A percentile compares a stretch with the other conserved stretches of the same genome.
These are phyloP conservation scores for Leptopilina drosophilae DNA, from an alignment of 2,888 invertebrate species.

Conservation along the genomic window DNA sequence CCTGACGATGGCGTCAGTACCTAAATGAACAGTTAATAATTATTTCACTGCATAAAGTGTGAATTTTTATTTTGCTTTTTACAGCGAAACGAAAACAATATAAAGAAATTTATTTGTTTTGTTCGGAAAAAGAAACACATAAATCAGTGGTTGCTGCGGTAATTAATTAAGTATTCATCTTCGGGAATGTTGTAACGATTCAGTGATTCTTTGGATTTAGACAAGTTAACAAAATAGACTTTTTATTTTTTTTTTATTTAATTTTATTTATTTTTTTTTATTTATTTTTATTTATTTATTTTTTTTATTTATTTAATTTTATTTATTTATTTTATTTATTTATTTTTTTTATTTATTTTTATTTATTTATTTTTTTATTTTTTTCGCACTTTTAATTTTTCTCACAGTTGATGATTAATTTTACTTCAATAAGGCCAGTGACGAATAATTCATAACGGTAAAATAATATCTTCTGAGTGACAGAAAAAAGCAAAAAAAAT, in stretches of 20 bases:
- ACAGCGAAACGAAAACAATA: no score
- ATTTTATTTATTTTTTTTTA: not conserved
- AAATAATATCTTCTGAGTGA: no score
- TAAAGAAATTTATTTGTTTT: no score
- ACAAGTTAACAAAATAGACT: not conserved
- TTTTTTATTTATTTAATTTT: not conserved
- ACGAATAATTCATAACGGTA: no score
- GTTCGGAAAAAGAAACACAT: no score
- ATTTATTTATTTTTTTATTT: not conserved
- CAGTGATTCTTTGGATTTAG: not conserved
- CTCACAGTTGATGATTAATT: not conserved
- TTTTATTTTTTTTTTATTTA: not conserved
- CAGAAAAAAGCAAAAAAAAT: no score
- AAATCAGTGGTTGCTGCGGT: no score
- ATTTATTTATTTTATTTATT: not conserved
- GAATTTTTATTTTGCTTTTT: no score
- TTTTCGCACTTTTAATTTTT: not conserved
- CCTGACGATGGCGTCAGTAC: conserved; percentile 92
- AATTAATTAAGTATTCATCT: no score
- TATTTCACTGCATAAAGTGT: no score
- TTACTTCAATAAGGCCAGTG: not conserved
- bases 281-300: not conserved
- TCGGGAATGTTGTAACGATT: not conserved
- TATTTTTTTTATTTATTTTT: not conserved
- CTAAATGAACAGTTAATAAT: conserved; percentile 74